Percentiles rank a stretch among this genome's conserved stretches.
These are phyloP conservation scores for Carlito syrichta DNA, from an alignment of 2,113 vertebrate genomes.

Conservation along the genomic window DNA sequence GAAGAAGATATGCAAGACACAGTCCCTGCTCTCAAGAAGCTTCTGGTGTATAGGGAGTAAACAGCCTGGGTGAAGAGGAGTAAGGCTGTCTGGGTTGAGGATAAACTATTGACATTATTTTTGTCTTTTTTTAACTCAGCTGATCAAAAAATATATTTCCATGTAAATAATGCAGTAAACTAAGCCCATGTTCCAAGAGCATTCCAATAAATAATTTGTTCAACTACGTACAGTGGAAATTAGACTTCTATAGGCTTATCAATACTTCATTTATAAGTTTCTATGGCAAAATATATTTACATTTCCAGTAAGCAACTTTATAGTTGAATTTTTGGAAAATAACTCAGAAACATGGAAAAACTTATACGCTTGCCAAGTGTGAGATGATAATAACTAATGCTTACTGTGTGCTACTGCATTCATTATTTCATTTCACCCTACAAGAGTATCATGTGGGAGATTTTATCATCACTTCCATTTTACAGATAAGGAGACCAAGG, in stretches of 20 bases:
- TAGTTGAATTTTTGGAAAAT: background rate
- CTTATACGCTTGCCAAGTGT: background rate
- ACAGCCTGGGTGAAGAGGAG: background rate
- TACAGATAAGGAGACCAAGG: background rate
- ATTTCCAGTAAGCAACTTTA: slow-evolving; percentile 25
- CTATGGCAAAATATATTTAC: background rate
- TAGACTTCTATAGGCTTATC: background rate
- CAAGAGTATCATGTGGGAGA: background rate
- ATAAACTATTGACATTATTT: background rate
- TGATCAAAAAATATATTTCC: background rate
- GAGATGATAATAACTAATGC: background rate
- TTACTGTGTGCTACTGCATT: background rate
- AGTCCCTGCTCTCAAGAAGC: background rate
- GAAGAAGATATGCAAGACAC: background rate
- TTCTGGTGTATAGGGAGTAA: background rate
- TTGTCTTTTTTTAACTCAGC: background rate
- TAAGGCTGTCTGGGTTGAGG: background rate
- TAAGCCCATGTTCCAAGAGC: background rate
- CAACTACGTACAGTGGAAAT: background rate
- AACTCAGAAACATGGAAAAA: background rate
- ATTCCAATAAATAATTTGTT: slow-evolving; percentile 23
- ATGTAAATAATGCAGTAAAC: background rate
- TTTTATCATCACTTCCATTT: background rate
- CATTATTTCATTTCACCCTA: background rate
- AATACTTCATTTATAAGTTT: background rate